Conservation (phyloP, 2,888 invertebrate genomes). For the Eupelmus urozonus region DNA sequence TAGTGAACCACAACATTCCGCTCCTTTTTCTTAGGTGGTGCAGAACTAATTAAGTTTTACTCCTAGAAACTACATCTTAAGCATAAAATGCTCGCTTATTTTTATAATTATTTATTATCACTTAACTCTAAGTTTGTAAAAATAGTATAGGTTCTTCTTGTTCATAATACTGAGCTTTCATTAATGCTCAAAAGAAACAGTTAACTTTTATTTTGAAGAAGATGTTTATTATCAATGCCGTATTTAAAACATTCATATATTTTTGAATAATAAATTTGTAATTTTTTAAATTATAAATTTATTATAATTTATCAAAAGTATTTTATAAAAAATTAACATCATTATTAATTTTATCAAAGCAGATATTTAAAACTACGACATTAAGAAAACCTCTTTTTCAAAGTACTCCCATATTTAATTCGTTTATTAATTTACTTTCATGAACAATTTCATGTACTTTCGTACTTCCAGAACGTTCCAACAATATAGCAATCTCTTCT, state of each 20-base stretch:
- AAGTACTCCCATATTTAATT: slow-evolving; percentile 24
- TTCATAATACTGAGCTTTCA: neutral
- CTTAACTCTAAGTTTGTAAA: slow-evolving; percentile 64
- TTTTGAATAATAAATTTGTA: too few species aligned
- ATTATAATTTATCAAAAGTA: neutral
- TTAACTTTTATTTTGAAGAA: neutral
- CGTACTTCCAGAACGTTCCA: too few species aligned
- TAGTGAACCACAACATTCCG: slow-evolving; percentile 74
- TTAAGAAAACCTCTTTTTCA: neutral
- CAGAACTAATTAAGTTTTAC: slow-evolving; percentile 72
- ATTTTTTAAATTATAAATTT: neutral
- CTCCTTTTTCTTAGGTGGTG: slow-evolving; percentile 70
- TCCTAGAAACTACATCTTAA: slow-evolving; percentile 70
- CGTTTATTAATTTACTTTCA: too few species aligned
- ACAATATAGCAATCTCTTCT: neutral
- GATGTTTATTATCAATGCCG: neutral
- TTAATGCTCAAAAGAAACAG: slow-evolving; percentile 5
- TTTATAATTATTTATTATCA: slow-evolving; percentile 76
- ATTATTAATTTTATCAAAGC: slow-evolving; percentile 1
- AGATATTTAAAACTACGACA: neutral
- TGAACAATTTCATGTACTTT: too few species aligned
- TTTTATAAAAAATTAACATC: slow-evolving; percentile 4
- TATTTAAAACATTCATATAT: slow-evolving; percentile 4
- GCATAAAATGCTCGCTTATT: slow-evolving; percentile 76
- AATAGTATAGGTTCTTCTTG: slow-evolving; percentile 26